A percentile compares a stretch with the other conserved stretches of the same genome.
Conservation (phyloP, 30 jellyfish, hydroid and myxozoan species). For the Sanderia malayensis region DNA sequence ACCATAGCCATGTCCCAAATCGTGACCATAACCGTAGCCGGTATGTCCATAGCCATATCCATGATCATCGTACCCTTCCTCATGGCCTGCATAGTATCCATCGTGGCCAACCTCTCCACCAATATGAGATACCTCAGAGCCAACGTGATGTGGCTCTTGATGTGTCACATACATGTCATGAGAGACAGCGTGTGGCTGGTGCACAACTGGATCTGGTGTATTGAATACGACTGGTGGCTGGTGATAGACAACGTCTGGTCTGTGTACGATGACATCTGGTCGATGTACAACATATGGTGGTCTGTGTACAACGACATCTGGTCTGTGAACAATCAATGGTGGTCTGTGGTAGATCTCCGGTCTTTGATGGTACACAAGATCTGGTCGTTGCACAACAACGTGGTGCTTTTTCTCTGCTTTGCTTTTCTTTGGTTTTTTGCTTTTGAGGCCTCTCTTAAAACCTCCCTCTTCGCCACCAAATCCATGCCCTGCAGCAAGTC, state of each 20-base stretch:
- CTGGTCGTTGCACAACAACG: constrained; percentile 85
- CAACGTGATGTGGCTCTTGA: constrained; percentile 67
- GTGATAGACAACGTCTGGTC: constrained; percentile 80
- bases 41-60: constrained; percentile 16
- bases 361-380: constrained; percentile 70
- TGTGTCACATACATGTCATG: constrained; percentile 83
- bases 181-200: constrained; percentile 77
- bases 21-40: constrained; percentile 1
- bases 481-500: too few species aligned
- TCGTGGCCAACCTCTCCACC: constrained; percentile 75
- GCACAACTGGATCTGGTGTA: constrained; percentile 84
- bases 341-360: constrained; percentile 89
- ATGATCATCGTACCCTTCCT: constrained; percentile 11
- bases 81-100: constrained; percentile 40
- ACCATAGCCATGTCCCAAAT: constrained; percentile 22
- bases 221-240: constrained; percentile 92
- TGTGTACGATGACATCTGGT: constrained; percentile 86
- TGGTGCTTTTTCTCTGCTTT: constrained; percentile 67
- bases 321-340: constrained; percentile 80
- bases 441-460: constrained; percentile 33
- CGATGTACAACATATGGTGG: constrained; percentile 89
- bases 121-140: constrained; percentile 59
- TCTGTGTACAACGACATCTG: constrained; percentile 78
- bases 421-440: background rate
- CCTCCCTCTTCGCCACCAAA: constrained; percentile 45